Conservation (phyloP, 2,113 vertebrate genomes). For the Triplophysa dalaica region DNA sequence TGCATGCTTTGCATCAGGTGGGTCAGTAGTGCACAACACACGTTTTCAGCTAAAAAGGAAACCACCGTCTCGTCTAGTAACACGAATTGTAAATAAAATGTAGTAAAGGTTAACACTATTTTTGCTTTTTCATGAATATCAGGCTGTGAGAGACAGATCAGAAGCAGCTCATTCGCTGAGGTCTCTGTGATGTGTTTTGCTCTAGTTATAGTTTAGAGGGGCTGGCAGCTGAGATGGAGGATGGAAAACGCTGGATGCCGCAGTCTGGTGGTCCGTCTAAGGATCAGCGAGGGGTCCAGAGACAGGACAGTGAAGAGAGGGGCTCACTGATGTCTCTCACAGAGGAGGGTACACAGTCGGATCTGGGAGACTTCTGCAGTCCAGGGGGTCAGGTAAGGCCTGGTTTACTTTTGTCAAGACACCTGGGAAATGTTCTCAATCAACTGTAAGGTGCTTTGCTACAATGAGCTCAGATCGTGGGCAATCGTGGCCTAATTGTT, state of each 20-base stretch:
- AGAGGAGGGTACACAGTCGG: conserved; percentile 82
- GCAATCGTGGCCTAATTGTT: no score
- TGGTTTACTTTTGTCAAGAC: no score
- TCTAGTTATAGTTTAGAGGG: conserved; percentile 95
- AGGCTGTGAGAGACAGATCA: no score
- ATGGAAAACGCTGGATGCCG: conserved; percentile 69
- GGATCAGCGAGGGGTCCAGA: conserved; percentile 64
- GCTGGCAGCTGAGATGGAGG: conserved; percentile 76
- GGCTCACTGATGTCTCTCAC: conserved; percentile 86
- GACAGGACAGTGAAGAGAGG: conserved; percentile 74
- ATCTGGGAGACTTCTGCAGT: conserved; percentile 73
- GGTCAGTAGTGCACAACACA: conserved; percentile 4
- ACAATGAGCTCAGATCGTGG: no score
- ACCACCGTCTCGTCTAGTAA: neutral
- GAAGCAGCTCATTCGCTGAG: neutral
- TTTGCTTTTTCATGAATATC: no score
- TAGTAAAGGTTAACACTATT: no score
- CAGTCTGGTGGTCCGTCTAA: conserved; percentile 70
- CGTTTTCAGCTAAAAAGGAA: neutral
- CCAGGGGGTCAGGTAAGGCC: conserved; percentile 75
- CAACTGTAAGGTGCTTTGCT: no score
- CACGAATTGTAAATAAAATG: no score
- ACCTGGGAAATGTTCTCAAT: no score
- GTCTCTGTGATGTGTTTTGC: neutral
- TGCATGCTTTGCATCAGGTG: conserved; percentile 28